phyloP scores from a whole-genome alignment of 1,140 invertebrate species.

The Zaprionus taronus region DNA sequence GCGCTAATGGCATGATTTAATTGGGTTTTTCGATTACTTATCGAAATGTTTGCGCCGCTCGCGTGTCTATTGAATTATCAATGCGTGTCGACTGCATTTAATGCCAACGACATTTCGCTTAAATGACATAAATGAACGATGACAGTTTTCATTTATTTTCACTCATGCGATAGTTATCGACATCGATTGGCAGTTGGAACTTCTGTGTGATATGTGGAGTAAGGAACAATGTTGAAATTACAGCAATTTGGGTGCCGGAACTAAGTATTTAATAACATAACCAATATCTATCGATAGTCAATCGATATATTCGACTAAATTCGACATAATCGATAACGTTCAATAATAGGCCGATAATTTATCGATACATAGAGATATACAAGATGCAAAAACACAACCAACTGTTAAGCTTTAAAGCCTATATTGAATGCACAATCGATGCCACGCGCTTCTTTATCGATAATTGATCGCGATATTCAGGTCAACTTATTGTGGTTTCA shows the following conservation, averaged over 20 bases:
- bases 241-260: not conserved
- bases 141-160: not conserved
- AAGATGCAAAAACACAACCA: not conserved
- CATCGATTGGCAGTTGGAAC: too few species aligned
- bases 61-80: conserved; percentile 11
- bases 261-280: too few species aligned
- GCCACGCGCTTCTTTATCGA: not conserved
- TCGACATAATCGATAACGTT: not conserved
- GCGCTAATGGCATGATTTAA: not conserved
- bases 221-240: too few species aligned
- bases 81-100: conserved; percentile 2
- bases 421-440: not conserved
- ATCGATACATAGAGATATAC: too few species aligned
- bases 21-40: conserved; percentile 10
- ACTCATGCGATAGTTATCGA: not conserved
- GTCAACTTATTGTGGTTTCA: too few species aligned
- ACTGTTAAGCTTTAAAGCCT: not conserved
- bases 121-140: not conserved
- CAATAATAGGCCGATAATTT: not conserved
- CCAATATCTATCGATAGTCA: too few species aligned
- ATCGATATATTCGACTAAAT: too few species aligned
- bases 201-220: too few species aligned
- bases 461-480: too few species aligned
- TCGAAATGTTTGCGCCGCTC: not conserved
- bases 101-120: not conserved